These are phyloP conservation scores for Ypsolopha sequella DNA, from an alignment of 2,888 invertebrate species.

Conservation along the genomic window DNA sequence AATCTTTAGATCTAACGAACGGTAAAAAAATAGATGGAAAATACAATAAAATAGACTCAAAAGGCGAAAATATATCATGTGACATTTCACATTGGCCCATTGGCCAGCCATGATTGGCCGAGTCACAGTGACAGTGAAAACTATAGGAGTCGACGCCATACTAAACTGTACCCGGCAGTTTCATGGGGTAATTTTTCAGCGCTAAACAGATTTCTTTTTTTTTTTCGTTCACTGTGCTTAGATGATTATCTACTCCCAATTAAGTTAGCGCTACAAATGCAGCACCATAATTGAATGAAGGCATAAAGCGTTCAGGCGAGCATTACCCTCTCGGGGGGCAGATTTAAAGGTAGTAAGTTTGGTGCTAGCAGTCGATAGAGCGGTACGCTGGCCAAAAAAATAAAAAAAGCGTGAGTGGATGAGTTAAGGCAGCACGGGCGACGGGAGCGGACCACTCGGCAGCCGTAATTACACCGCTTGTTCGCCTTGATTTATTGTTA, in stretches of 20 bases:
- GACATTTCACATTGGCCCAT: too few relatives aligned
- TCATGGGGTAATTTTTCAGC: too few relatives aligned
- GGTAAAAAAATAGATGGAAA: too few relatives aligned
- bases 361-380: constrained; percentile 62
- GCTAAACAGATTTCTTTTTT: too few relatives aligned
- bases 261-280: neutral
- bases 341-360: constrained; percentile 65
- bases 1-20: too few relatives aligned
- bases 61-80: too few relatives aligned
- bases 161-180: too few relatives aligned
- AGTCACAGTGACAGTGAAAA: too few relatives aligned
- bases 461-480: constrained; percentile 72
- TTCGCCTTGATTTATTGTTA: constrained; percentile 72
- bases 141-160: too few relatives aligned
- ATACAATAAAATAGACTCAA: too few relatives aligned
- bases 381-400: constrained; percentile 60
- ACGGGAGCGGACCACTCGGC: constrained; percentile 43
- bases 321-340: constrained; percentile 58
- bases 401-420: constrained; percentile 66
- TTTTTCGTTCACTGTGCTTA: too few relatives aligned
- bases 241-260: neutral
- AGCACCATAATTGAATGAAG: constrained; percentile 46
- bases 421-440: constrained; percentile 65
- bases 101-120: too few relatives aligned
- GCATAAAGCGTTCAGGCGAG: constrained; percentile 51